Percentiles rank a stretch among this genome's conserved stretches.
Conservation (phyloP, 2,888 invertebrate species). For the Agrochola litura region DNA sequence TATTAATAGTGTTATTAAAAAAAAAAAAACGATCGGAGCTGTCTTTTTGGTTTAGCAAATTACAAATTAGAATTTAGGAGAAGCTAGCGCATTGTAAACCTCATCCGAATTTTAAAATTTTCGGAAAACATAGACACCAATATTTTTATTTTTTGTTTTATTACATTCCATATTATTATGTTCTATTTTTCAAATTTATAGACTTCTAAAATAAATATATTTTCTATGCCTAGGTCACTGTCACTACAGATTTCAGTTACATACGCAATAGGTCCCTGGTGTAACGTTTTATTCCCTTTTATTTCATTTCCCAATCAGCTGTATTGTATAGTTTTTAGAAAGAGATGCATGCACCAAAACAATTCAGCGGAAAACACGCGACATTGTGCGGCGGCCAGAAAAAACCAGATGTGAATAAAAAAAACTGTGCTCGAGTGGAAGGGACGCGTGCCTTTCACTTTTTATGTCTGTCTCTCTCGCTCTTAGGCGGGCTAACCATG, state of each 20-base stretch:
- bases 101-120: background rate
- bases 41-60: no score
- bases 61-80: background rate
- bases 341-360: constrained; percentile 10
- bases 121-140: no score
- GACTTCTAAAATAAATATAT: background rate
- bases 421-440: no score
- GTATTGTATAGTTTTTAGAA: constrained; percentile 1
- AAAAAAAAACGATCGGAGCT: no score
- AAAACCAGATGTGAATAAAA: constrained; percentile 27
- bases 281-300: background rate
- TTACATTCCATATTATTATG: no score
- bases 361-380: constrained; percentile 16
- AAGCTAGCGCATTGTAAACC: background rate
- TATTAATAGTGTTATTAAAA: no score
- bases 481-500: no score
- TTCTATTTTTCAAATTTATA: background rate
- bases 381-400: constrained; percentile 13
- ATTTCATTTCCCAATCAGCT: background rate
- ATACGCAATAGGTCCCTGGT: background rate
- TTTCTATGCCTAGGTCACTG: background rate
- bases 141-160: no score
- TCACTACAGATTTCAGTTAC: background rate
- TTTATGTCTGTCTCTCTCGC: no score
- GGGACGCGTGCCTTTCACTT: no score